Conservation (phyloP, 2,888 invertebrate species). For the Mystacides longicornis region DNA sequence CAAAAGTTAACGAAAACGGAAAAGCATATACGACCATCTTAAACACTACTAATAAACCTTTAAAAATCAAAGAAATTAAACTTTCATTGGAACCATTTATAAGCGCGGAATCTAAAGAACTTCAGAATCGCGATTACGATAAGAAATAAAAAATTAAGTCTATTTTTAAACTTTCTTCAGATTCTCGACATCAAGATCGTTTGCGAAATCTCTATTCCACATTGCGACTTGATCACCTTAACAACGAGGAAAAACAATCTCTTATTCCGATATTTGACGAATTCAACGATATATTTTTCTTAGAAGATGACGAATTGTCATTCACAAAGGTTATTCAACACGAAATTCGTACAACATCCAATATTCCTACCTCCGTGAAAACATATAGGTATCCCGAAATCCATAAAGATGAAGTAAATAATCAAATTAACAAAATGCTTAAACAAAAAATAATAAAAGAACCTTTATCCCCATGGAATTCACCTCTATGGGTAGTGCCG, state of each 20-base stretch:
- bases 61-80: not conserved
- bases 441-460: slow-evolving; percentile 29
- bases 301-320: slow-evolving; percentile 8
- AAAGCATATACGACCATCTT: slow-evolving; percentile 1
- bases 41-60: slow-evolving; percentile 5
- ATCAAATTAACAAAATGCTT: slow-evolving; percentile 30
- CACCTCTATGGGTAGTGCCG: slow-evolving; percentile 25
- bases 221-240: not conserved
- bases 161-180: not conserved
- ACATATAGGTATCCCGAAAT: slow-evolving; percentile 32
- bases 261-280: not conserved
- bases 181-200: not conserved
- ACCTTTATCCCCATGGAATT: slow-evolving; percentile 29
- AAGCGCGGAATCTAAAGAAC: not conserved
- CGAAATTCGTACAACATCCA: slow-evolving; percentile 29
- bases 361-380: slow-evolving; percentile 30
- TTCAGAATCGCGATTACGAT: not conserved
- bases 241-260: slow-evolving; percentile 2
- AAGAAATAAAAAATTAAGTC: too few species aligned
- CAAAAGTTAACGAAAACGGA: not conserved
- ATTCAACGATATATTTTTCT: slow-evolving; percentile 7
- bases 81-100: slow-evolving; percentile 1
- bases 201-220: not conserved
- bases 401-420: slow-evolving; percentile 31
- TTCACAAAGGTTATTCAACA: slow-evolving; percentile 24